Evolutionary conservation across 2,888 invertebrate genomes (phyloP).

Genomic region (Acanthosepion pharaonis): DNA sequence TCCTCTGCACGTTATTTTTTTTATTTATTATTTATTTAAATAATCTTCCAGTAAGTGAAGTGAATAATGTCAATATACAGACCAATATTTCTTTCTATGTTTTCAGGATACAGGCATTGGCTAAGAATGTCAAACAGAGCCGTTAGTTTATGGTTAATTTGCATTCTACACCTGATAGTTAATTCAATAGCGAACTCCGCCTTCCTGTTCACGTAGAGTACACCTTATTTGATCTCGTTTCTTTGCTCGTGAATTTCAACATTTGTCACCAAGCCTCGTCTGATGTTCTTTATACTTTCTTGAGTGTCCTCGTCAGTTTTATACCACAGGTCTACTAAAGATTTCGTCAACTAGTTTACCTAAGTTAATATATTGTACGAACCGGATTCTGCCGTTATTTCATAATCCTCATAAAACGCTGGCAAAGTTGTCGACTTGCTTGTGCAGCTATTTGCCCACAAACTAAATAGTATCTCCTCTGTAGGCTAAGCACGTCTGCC

Average conservation of each 20-base stretch:
- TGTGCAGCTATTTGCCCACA: not conserved
- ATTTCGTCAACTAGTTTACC: constrained; percentile 6
- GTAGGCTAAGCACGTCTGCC: constrained; percentile 1
- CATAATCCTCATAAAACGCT: constrained; percentile 4
- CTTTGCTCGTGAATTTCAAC: not conserved
- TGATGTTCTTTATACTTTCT: not conserved
- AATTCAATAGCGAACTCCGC: not conserved
- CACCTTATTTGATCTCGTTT: not conserved
- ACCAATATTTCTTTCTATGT: no score
- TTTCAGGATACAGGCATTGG: not conserved
- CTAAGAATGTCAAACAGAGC: not conserved
- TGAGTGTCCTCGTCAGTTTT: not conserved
- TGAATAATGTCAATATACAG: no score
- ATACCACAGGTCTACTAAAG: not conserved
- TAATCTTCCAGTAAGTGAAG: no score
- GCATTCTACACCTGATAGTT: not conserved
- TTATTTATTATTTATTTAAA: no score
- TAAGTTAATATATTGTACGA: not conserved
- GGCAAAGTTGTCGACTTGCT: not conserved
- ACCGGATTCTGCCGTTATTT: not conserved
- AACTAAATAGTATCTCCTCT: constrained; percentile 18
- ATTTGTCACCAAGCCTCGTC: not conserved
- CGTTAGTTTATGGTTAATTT: not conserved
- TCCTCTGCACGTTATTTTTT: no score
- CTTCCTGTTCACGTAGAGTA: not conserved